Evolutionary conservation across 2,113 vertebrate species (phyloP).

Genomic region (Lagopus leucura): DNA sequence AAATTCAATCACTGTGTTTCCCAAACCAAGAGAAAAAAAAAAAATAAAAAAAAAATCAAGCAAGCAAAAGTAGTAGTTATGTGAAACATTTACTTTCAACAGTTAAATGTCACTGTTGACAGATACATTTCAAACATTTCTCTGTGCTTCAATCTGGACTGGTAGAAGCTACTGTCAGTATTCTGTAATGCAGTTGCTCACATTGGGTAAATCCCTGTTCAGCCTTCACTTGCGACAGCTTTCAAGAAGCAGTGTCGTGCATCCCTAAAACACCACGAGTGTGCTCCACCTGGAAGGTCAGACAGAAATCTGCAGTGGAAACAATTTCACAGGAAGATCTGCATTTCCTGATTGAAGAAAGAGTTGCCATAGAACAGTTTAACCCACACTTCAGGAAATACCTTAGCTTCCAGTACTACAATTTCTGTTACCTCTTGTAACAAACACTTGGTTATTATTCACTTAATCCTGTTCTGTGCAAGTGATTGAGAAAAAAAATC

Average conservation of each 20-base stretch:
- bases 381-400: conserved; percentile 9
- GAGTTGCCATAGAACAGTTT: not conserved
- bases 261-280: fast-evolving
- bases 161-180: not conserved
- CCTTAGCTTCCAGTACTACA: not conserved
- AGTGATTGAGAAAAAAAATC: not conserved
- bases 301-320: not conserved
- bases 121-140: not conserved
- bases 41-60: not conserved
- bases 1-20: not conserved
- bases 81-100: not conserved
- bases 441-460: not conserved
- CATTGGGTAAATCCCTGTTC: not conserved
- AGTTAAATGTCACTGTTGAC: not conserved
- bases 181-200: not conserved
- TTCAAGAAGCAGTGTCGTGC: no score
- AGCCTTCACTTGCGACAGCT: not conserved
- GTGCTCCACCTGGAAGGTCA: not conserved
- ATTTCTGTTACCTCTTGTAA: not conserved
- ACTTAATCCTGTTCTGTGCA: not conserved
- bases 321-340: not conserved
- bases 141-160: not conserved
- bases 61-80: not conserved
- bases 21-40: not conserved
- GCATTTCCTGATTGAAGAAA: not conserved